A percentile compares a stretch with the other conserved stretches of the same genome.
Evolutionary conservation across 1,140 invertebrate genomes (phyloP).

Genomic region (Oedothorax gibbosus): DNA sequence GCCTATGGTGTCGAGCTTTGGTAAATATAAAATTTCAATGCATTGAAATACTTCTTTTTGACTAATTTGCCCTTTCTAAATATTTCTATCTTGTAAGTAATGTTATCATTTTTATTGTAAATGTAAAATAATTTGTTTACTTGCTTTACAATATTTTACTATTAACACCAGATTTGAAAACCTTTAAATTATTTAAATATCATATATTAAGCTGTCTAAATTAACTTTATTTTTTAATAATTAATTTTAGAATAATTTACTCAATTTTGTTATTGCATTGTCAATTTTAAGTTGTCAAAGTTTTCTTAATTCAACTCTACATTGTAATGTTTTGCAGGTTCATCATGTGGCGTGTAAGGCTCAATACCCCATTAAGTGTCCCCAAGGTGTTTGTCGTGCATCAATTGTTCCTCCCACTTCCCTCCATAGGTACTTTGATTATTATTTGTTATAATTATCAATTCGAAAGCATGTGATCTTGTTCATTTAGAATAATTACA

Average conservation of each 20-base stretch:
- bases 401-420: slow-evolving; percentile 94
- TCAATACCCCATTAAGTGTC: slow-evolving; percentile 78
- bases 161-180: too few species aligned
- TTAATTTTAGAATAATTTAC: background rate
- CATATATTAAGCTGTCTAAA: background rate
- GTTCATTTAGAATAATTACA: too few species aligned
- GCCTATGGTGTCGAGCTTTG: slow-evolving; percentile 93
- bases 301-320: background rate
- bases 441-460: too few species aligned
- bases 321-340: slow-evolving; percentile 70
- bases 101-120: too few species aligned
- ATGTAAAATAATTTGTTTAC: too few species aligned
- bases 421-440: slow-evolving; percentile 73
- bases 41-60: background rate
- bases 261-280: slow-evolving; percentile 3
- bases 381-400: slow-evolving; percentile 82
- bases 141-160: too few species aligned
- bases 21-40: slow-evolving; percentile 64
- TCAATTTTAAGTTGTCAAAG: background rate
- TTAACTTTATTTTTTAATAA: background rate
- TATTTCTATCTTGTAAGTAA: background rate
- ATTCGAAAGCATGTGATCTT: too few species aligned
- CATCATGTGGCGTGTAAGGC: slow-evolving; percentile 90
- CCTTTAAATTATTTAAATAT: background rate
- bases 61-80: background rate